Percentiles rank a stretch among this genome's conserved stretches.
Conservation (phyloP, 2,113 vertebrate genomes). For the Leucosticte australis region DNA sequence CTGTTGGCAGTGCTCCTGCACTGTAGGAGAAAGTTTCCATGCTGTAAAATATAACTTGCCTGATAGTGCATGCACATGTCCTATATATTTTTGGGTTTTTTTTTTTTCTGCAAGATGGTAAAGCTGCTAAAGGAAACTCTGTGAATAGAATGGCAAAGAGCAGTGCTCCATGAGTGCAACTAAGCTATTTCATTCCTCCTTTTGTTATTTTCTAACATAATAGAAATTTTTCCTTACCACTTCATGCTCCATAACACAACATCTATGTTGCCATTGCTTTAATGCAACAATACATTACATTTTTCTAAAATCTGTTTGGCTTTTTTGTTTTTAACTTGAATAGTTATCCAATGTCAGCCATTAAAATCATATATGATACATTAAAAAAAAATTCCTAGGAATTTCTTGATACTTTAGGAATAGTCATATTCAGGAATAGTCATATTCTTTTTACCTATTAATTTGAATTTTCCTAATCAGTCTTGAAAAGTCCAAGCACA, state of each 20-base stretch:
- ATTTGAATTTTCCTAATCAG: not conserved
- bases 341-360: not conserved
- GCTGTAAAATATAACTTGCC: not conserved
- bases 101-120: not conserved
- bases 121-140: not conserved
- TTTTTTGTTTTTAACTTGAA: not conserved
- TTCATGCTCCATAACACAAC: not conserved
- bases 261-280: not conserved
- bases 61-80: not conserved
- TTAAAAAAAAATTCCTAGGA: not conserved
- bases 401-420: not conserved
- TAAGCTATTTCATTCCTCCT: not conserved
- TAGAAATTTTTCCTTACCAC: not conserved
- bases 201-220: not conserved
- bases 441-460: not conserved
- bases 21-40: not conserved
- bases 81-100: too few relatives aligned
- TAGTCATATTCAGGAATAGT: not conserved
- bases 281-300: not conserved
- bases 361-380: not conserved
- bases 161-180: not conserved
- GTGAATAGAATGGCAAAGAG: not conserved
- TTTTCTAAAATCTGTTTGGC: rapidly evolving
- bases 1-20: not conserved
- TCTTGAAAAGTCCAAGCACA: not conserved